A percentile compares a stretch with the other conserved stretches of the same genome.
Evolutionary conservation across 1,140 invertebrate genomes (phyloP).

Genomic region (Temnothorax nylanderi): DNA sequence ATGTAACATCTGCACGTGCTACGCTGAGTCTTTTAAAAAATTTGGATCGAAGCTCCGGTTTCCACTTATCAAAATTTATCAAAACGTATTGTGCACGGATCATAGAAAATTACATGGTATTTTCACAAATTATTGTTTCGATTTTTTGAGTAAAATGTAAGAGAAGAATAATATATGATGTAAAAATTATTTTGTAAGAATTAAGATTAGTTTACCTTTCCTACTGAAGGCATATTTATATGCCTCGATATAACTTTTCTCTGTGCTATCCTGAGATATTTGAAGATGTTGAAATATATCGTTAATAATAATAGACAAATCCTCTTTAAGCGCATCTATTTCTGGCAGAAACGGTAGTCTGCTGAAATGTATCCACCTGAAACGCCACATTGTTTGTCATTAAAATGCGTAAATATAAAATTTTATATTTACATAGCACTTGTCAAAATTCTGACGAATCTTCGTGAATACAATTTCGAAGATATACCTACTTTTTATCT

Average conservation of each 20-base stretch:
- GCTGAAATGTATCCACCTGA: too few relatives aligned
- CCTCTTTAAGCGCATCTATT: slow-evolving; percentile 87
- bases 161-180: not conserved
- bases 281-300: slow-evolving; percentile 87
- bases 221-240: slow-evolving; percentile 92
- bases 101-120: slow-evolving; percentile 22
- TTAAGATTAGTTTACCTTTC: slow-evolving; percentile 83
- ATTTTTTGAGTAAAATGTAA: too few relatives aligned
- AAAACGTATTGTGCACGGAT: slow-evolving; percentile 15
- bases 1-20: not conserved
- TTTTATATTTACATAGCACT: too few relatives aligned
- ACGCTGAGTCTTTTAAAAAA: slow-evolving; percentile 6
- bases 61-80: slow-evolving; percentile 52
- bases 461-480: too few relatives aligned
- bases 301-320: slow-evolving; percentile 89
- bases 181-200: not conserved
- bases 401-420: too few relatives aligned
- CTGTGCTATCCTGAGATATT: slow-evolving; percentile 79
- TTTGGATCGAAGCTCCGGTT: not conserved
- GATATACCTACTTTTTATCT: too few relatives aligned
- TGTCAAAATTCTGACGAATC: too few relatives aligned
- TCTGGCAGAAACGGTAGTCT: slow-evolving; percentile 92
- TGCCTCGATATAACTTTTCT: slow-evolving; percentile 89
- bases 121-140: too few relatives aligned
- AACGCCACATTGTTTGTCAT: too few relatives aligned